Evolutionary conservation across 2,888 invertebrate species (phyloP), one percentile per base, ranked within the genome.

Genomic region (Epirrita christyi): DNA sequence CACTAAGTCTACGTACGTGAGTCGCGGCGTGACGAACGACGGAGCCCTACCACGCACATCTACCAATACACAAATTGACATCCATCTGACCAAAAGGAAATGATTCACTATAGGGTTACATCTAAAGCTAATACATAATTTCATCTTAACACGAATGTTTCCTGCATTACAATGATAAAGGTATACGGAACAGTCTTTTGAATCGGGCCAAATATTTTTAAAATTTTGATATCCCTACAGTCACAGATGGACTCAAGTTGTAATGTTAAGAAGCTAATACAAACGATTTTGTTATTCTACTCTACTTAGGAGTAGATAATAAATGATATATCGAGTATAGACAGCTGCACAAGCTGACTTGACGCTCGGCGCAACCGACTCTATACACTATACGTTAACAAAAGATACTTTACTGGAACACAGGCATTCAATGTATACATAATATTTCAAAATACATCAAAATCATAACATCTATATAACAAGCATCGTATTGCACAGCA

Each of bases 101-200:
- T 72, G 75, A 71, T 77, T 79, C 73, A 76, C 72, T 81, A 75
- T 72, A 78, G 70, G 75, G 71, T 80, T 80, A 87, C 70, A 78
- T 77, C 84, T 88, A 88, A 78, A 71, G 76, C 80, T 88, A 84
- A 78, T 76, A 75, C 67, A 78, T 76, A 76, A 69, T 74, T 73
- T 81, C 76, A 73, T 81, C 81, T 81, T 87, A 86, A 77, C 78
- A 84, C 78, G 71, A 78, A 80, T 77, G 78, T 78, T 79, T 81
- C 76, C 81, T 81, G 86, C 79, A 60, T 85, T 83, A 84, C 83
- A 84, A 81, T 85, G 88, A 86, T 91, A 92, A 61, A 93, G 93
- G 93, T 93, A 93, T 93, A 94, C 93, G 93, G 92, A 93, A 94
- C 94, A 94, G 94, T 94, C 94, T 94, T 94, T 93, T 92, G 92